phyloP scores from a whole-genome alignment of 2,113 vertebrate genomes.

The Heliornis fulica region DNA sequence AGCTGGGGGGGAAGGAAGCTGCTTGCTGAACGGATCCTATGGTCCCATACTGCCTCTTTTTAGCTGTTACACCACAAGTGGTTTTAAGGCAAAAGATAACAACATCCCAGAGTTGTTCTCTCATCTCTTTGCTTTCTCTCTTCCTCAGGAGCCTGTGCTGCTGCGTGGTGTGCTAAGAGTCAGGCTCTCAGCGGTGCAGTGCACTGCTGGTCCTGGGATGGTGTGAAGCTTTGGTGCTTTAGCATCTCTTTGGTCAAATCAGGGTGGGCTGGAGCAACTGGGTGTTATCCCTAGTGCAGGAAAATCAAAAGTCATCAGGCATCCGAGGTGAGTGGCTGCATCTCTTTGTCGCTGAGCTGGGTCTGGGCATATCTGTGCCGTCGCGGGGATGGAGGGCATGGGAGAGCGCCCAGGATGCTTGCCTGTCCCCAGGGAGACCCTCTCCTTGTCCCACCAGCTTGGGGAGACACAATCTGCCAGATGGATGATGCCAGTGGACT shows the following conservation, averaged over 20 bases:
- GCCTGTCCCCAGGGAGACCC: background rate
- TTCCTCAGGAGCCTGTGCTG: background rate
- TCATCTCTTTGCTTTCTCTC: background rate
- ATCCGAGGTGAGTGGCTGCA: background rate
- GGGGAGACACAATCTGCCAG: background rate
- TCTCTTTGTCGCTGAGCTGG: background rate
- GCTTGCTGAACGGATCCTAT: background rate
- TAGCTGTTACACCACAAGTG: background rate
- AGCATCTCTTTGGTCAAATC: background rate
- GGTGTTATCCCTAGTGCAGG: background rate
- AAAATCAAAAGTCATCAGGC: background rate
- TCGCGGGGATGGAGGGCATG: fast-evolving
- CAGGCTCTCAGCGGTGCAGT: background rate
- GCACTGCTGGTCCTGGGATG: background rate
- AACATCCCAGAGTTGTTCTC: background rate
- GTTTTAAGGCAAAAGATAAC: background rate
- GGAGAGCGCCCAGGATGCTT: background rate
- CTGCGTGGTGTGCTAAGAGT: background rate
- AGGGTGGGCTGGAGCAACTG: background rate
- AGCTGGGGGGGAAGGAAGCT: background rate
- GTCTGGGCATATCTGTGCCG: fast-evolving
- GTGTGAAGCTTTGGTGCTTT: background rate
- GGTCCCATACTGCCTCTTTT: background rate
- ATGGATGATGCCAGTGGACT: fast-evolving
- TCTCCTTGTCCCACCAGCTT: fast-evolving